Percentiles rank a stretch among this genome's conserved stretches.
Evolutionary conservation across 2,888 invertebrate species (phyloP).

Genomic region (Cremastobaeus sp.): DNA sequence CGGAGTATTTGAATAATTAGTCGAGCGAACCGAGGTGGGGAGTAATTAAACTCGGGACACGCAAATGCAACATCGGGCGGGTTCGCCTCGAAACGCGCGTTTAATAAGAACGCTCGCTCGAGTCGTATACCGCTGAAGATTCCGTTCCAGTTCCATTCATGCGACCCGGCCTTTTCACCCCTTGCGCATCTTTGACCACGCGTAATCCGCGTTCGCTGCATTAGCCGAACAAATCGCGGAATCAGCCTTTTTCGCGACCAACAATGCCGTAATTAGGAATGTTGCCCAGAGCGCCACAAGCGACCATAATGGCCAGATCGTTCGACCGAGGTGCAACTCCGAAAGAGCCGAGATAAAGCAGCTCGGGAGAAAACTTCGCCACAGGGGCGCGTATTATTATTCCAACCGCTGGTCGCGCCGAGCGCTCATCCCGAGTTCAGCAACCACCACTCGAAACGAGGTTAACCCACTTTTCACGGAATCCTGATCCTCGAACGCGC

Average conservation of each 20-base stretch:
- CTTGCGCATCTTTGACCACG: slow-evolving; percentile 9
- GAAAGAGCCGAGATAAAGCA: background rate
- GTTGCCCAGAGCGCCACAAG: slow-evolving; percentile 32
- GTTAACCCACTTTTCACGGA: slow-evolving; percentile 33
- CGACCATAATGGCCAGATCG: slow-evolving; percentile 23
- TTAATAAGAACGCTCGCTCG: slow-evolving; percentile 28
- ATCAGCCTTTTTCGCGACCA: background rate
- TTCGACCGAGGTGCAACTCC: slow-evolving; percentile 10
- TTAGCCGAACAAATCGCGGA: background rate
- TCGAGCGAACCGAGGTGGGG: background rate
- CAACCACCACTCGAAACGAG: slow-evolving; percentile 15
- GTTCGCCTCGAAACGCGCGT: slow-evolving; percentile 11
- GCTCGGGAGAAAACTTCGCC: slow-evolving; percentile 15
- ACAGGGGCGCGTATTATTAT: slow-evolving; percentile 4
- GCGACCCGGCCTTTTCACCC: slow-evolving; percentile 16
- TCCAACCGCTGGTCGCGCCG: too few relatives aligned
- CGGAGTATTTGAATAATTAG: background rate
- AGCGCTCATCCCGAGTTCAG: too few relatives aligned
- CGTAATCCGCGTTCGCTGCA: slow-evolving; percentile 39
- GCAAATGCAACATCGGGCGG: background rate
- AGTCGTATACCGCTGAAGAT: slow-evolving; percentile 9
- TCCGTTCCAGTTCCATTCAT: slow-evolving; percentile 43
- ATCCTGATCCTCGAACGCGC: slow-evolving; percentile 15
- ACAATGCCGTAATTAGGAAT: slow-evolving; percentile 66
- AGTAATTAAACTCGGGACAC: slow-evolving; percentile 4